These are phyloP conservation scores for Tympanoctomys barrerae DNA, from an alignment of 2,797 vertebrate species.

Conservation along the genomic window DNA sequence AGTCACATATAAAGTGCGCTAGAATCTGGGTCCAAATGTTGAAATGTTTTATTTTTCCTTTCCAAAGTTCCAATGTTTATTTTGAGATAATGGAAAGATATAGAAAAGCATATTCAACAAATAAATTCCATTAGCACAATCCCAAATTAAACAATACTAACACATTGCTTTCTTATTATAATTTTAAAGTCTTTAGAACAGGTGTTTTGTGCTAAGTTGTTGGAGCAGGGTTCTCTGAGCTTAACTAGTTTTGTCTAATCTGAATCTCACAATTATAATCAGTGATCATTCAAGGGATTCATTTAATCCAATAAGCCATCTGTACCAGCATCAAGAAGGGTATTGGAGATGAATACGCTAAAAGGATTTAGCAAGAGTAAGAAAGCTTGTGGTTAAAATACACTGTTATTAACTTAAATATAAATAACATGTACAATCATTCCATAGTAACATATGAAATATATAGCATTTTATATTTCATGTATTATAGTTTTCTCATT, in stretches of 20 bases:
- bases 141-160: not conserved
- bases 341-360: not conserved
- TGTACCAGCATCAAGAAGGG: not conserved
- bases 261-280: not conserved
- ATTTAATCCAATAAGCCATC: not conserved
- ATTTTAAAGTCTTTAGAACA: not conserved
- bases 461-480: not conserved
- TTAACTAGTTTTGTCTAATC: not conserved
- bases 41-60: slow-evolving; percentile 12
- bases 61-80: not conserved
- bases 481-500: not conserved
- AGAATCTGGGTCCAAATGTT: not conserved
- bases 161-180: not conserved
- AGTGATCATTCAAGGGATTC: not conserved
- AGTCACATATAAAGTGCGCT: not conserved
- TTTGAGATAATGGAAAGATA: slow-evolving; percentile 37
- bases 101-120: not conserved
- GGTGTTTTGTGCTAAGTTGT: not conserved
- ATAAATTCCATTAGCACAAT: not conserved
- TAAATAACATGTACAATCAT: not conserved
- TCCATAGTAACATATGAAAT: not conserved
- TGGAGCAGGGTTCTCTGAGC: not conserved
- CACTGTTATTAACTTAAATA: slow-evolving; percentile 18
- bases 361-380: not conserved
- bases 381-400: slow-evolving; percentile 7